phyloP scores from a whole-genome alignment of 2,888 invertebrate genomes.

The Caenorhabditis angaria region DNA sequence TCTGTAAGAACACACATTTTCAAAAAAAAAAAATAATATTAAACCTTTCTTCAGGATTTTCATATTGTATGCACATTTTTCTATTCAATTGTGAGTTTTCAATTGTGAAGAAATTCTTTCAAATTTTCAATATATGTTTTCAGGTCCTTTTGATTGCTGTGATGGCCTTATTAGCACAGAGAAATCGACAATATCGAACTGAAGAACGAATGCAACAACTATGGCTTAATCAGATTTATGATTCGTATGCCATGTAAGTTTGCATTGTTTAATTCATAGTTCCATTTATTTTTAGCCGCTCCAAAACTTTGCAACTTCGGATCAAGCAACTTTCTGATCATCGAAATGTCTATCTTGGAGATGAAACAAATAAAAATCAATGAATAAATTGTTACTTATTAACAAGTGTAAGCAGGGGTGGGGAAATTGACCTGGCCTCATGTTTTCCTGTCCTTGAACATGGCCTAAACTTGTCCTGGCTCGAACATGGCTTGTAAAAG shows the following conservation, averaged over 20 bases:
- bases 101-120: no score
- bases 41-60: neutral
- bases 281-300: slow-evolving; percentile 11
- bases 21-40: neutral
- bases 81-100: neutral
- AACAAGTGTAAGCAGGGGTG: no score
- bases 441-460: no score
- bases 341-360: slow-evolving; percentile 9
- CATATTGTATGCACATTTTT: neutral
- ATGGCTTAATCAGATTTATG: slow-evolving; percentile 25
- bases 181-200: slow-evolving; percentile 25
- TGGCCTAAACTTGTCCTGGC: no score
- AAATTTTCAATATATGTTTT: no score
- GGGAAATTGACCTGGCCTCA: no score
- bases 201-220: slow-evolving; percentile 13
- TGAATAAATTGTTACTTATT: neutral
- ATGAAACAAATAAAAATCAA: neutral
- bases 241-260: slow-evolving; percentile 28
- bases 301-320: slow-evolving; percentile 14
- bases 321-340: slow-evolving; percentile 24
- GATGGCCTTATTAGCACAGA: slow-evolving; percentile 19
- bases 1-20: neutral
- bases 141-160: neutral
- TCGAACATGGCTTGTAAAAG: no score
- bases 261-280: neutral